phyloP scores from a whole-genome alignment of 2,888 invertebrate genomes.

The Luperina nickerlii region DNA sequence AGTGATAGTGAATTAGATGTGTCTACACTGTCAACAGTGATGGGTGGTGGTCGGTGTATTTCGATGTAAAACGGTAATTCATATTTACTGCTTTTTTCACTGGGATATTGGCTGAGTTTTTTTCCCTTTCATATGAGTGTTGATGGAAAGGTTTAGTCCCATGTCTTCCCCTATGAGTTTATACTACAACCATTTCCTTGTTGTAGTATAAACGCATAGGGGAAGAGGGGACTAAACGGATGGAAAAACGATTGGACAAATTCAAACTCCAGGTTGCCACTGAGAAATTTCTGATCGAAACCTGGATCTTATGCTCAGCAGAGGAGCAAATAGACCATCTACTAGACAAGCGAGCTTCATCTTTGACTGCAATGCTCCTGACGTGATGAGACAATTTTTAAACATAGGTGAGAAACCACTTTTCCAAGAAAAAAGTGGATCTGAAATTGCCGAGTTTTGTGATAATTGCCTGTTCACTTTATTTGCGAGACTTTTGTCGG shows the following conservation, averaged over 20 bases:
- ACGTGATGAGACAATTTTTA: neutral
- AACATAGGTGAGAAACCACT: neutral
- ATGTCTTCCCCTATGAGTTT: no score
- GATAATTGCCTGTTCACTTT: neutral
- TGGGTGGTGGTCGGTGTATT: neutral
- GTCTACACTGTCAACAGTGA: constrained; percentile 3
- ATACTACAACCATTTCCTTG: no score
- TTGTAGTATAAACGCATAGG: no score
- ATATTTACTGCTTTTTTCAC: neutral
- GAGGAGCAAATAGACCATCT: neutral
- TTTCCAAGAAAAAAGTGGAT: no score
- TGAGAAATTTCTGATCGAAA: no score
- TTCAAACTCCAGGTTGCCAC: no score
- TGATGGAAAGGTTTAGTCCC: no score
- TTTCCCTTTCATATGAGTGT: neutral
- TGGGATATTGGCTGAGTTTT: neutral
- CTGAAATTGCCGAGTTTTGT: neutral
- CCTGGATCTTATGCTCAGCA: no score
- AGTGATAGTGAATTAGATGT: constrained; percentile 26
- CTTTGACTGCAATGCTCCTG: neutral
- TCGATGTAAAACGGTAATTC: neutral
- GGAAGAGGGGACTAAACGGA: no score
- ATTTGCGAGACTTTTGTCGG: no score
- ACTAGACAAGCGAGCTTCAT: neutral
- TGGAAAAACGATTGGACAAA: neutral